Conservation (phyloP, 2,888 invertebrate species). For the Sabatieria punctata region DNA sequence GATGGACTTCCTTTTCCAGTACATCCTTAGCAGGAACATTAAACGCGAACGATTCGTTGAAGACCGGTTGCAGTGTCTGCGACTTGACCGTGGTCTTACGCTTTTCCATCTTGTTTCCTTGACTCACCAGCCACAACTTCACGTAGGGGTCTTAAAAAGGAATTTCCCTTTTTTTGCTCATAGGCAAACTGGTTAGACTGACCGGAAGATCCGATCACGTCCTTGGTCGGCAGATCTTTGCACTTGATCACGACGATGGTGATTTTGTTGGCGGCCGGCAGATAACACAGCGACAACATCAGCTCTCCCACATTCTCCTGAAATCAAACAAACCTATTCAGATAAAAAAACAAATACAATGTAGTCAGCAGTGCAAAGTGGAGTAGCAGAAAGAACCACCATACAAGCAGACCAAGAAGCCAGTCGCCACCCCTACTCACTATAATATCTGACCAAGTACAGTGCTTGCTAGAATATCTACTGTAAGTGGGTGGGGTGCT, state of each 20-base stretch:
- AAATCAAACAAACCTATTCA: too few species aligned
- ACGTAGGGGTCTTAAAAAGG: slow-evolving; percentile 26
- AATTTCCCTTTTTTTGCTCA: neutral
- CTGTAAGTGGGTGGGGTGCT: too few species aligned
- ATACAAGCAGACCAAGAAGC: too few species aligned
- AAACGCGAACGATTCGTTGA: slow-evolving; percentile 29
- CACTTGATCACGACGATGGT: slow-evolving; percentile 80
- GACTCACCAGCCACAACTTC: slow-evolving; percentile 30
- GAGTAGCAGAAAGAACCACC: too few species aligned
- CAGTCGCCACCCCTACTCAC: too few species aligned
- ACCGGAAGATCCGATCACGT: slow-evolving; percentile 76
- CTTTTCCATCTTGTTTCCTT: slow-evolving; percentile 28
- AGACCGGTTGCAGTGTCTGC: slow-evolving; percentile 20
- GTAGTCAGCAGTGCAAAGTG: too few species aligned
- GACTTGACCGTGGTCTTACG: slow-evolving; percentile 27
- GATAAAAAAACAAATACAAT: too few species aligned
- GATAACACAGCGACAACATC: slow-evolving; percentile 76
- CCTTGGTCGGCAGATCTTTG: slow-evolving; percentile 72
- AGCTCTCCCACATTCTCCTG: slow-evolving; percentile 66
- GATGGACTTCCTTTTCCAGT: slow-evolving; percentile 21
- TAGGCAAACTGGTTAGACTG: neutral
- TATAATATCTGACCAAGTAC: too few species aligned
- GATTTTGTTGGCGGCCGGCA: slow-evolving; percentile 77
- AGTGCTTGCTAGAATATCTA: too few species aligned
- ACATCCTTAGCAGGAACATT: slow-evolving; percentile 17